A percentile compares a stretch with the other conserved stretches of the same genome.
phyloP scores from a whole-genome alignment of 1,140 invertebrate genomes.

The Batillaria attramentaria region DNA sequence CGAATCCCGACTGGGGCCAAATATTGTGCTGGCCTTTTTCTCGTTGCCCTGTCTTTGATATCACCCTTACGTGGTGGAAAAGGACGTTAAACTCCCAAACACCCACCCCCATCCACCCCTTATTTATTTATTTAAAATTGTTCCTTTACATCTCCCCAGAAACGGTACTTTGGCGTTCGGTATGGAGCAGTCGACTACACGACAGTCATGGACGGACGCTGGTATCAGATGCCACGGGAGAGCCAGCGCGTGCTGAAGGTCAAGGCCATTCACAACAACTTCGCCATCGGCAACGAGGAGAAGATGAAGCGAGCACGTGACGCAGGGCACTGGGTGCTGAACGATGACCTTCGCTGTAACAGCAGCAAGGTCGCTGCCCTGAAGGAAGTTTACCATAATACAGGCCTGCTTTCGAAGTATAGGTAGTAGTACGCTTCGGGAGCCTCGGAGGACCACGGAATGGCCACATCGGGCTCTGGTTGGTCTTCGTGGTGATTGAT shows the following conservation, averaged over 20 bases:
- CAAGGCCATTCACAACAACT: conserved; percentile 31
- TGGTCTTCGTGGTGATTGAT: too few relatives aligned
- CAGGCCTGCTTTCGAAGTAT: too few relatives aligned
- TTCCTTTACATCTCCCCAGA: neutral
- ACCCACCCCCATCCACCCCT: too few relatives aligned
- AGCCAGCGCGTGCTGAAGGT: neutral
- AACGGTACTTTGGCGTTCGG: neutral
- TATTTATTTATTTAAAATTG: neutral
- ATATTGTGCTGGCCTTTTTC: too few relatives aligned
- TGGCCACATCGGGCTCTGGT: too few relatives aligned
- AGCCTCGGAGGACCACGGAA: too few relatives aligned
- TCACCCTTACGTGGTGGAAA: too few relatives aligned
- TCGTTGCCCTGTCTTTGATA: too few relatives aligned
- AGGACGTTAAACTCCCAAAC: too few relatives aligned
- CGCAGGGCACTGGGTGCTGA: conserved; percentile 10
- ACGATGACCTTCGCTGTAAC: neutral
- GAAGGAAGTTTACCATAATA: too few relatives aligned
- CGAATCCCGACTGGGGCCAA: too few relatives aligned
- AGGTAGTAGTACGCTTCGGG: too few relatives aligned
- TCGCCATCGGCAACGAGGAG: neutral
- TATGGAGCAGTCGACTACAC: conserved; percentile 7
- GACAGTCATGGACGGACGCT: neutral
- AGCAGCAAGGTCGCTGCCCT: neutral
- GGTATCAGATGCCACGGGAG: neutral
- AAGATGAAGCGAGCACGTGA: neutral